A percentile compares a stretch with the other conserved stretches of the same genome.
Evolutionary conservation across 1,140 invertebrate genomes (phyloP).

Genomic region (Coelopa frigida): DNA sequence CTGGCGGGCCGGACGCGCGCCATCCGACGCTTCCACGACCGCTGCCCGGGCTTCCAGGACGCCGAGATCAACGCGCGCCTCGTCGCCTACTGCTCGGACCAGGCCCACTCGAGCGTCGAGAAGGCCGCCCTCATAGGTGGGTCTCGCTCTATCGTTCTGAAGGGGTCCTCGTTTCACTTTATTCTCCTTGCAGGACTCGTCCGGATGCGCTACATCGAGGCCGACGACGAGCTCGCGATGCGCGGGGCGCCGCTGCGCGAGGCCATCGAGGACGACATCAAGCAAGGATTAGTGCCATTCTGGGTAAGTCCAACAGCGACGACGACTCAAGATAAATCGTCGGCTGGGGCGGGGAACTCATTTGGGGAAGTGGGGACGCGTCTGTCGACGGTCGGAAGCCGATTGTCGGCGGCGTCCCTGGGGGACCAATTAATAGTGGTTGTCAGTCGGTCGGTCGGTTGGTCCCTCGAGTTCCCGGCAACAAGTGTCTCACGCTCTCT

Average conservation of each 20-base stretch:
- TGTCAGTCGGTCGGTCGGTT: not conserved
- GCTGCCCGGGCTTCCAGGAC: slow-evolving; percentile 68
- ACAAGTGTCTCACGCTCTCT: no score
- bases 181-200: slow-evolving; percentile 60
- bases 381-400: slow-evolving; percentile 9
- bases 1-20: slow-evolving; percentile 83
- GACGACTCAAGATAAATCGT: no score
- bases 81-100: slow-evolving; percentile 92
- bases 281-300: slow-evolving; percentile 87
- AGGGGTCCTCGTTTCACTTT: not conserved
- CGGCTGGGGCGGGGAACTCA: no score
- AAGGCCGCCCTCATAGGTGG: slow-evolving; percentile 82
- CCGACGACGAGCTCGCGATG: slow-evolving; percentile 74
- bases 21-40: slow-evolving; percentile 57
- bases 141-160: slow-evolving; percentile 13
- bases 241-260: slow-evolving; percentile 71
- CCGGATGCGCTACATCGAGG: slow-evolving; percentile 85
- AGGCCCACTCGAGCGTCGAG: slow-evolving; percentile 93
- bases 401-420: not conserved
- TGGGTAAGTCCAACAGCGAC: slow-evolving; percentile 77
- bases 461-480: no score
- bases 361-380: not conserved
- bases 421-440: slow-evolving; percentile 4
- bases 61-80: slow-evolving; percentile 85
- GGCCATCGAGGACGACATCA: slow-evolving; percentile 74